A percentile compares a stretch with the other conserved stretches of the same genome.
Evolutionary conservation across 2,888 invertebrate species (phyloP).

Genomic region (Fragum whitleyi): DNA sequence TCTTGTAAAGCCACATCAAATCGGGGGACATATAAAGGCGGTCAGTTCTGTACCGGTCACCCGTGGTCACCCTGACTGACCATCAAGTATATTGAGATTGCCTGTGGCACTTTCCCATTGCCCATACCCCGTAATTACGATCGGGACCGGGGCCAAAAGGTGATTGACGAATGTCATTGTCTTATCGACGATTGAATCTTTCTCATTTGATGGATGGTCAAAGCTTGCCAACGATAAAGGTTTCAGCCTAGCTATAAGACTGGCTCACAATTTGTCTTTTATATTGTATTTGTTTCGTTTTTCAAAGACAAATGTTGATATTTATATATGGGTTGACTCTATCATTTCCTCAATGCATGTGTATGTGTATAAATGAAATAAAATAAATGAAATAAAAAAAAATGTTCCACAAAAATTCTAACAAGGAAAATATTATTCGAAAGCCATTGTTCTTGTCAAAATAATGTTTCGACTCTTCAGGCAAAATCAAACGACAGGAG

Average conservation of each 20-base stretch:
- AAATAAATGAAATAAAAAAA: too few species aligned
- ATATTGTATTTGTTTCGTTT: too few species aligned
- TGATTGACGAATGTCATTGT: constrained; percentile 63
- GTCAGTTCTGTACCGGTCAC: constrained; percentile 15
- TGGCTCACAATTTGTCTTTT: too few species aligned
- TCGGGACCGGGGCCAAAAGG: constrained; percentile 1
- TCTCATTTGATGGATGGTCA: constrained; percentile 40
- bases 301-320: too few species aligned
- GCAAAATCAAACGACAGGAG: too few species aligned
- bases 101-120: constrained; percentile 59
- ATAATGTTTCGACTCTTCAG: too few species aligned
- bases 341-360: too few species aligned
- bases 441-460: too few species aligned
- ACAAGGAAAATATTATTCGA: too few species aligned
- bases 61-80: constrained; percentile 37
- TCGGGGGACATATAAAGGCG: constrained; percentile 2
- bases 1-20: constrained; percentile 14
- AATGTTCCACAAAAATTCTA: too few species aligned
- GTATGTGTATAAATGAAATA: too few species aligned
- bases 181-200: constrained; percentile 58
- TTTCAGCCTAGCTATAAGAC: background rate
- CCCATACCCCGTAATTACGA: background rate
- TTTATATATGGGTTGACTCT: too few species aligned
- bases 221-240: constrained; percentile 16
- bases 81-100: constrained; percentile 33